Evolutionary conservation across 2,113 vertebrate species (phyloP), one percentile per base, ranked within the genome.

Genomic region (Erinaceus europaeus): DNA sequence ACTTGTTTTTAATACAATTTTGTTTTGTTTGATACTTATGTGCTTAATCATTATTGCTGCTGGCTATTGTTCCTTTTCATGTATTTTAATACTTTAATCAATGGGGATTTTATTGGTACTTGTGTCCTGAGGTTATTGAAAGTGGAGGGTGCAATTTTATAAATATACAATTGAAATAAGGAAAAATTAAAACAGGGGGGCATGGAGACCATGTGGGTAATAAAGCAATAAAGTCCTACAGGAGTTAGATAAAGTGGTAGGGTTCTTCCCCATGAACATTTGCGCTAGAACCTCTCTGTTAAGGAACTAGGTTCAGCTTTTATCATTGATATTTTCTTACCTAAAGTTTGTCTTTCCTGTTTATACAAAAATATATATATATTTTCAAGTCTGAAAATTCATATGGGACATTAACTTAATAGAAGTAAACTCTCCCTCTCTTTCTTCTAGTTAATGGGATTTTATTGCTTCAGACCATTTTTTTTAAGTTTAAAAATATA

Each of bases 51-150:
- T 94, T 94, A 94, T 93, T 93, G 94, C 95, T 91, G 82, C 92
- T 83, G 93, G 95, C 95, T 94, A 90, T 94, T 96, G 95, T 93
- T 96, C 62, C 82, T 94, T 96, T 94, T 96, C 92, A 94, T 95
- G 93, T 96, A 94, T 95, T 96, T 96, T 96, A 96, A 95, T 95
- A 96, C 93, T 95, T 96, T 94, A 95, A 94, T 96, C 95, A 96
- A 95, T 95, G 93, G 89, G 74, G 94, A 94, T 95, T 96, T 95
- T 96, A 95, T 94, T 94, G 94, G 92, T 96, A 94, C 88, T 93
- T 93, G 72, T 89, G 59, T 75, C 95, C 93, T 86, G 62, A 95
- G 94, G 94, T 92, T 90, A 76, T 91, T 94, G 92, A 94, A 94
- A 93, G 85, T 88, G 36, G 79, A 94, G 85, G 79, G 89, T 94